A percentile compares a stretch with the other conserved stretches of the same genome.
phyloP scores from a whole-genome alignment of 2,888 invertebrate species.

The Torymus texanus region DNA sequence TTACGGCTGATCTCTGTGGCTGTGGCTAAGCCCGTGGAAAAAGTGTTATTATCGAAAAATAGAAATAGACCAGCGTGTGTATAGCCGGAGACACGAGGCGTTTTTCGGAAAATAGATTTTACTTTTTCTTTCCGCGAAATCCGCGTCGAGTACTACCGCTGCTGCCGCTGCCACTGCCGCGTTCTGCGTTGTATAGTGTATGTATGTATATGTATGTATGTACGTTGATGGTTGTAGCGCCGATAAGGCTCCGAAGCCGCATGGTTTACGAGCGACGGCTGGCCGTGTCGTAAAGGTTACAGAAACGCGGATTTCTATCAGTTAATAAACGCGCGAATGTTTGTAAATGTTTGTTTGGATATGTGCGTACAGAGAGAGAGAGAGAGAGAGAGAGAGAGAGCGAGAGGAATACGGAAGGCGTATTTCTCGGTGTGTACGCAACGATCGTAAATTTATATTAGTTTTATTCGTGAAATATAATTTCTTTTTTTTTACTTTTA shows the following conservation, averaged over 20 bases:
- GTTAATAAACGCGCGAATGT: background rate
- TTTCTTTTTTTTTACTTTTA: too few species aligned
- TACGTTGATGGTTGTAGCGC: background rate
- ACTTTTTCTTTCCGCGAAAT: conserved; percentile 30
- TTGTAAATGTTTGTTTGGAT: background rate
- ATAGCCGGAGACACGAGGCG: background rate
- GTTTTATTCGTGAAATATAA: too few species aligned
- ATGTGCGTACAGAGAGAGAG: too few species aligned
- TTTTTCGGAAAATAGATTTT: conserved; percentile 47
- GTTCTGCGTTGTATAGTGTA: too few species aligned
- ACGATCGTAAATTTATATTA: too few species aligned
- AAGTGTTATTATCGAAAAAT: conserved; percentile 50
- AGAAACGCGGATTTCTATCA: conserved; percentile 23
- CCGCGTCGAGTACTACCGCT: too few species aligned
- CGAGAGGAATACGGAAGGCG: too few species aligned
- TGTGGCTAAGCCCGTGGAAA: background rate
- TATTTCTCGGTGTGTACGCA: too few species aligned
- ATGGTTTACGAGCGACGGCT: background rate
- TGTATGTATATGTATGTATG: background rate
- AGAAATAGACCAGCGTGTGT: conserved; percentile 18
- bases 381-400: too few species aligned
- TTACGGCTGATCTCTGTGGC: conserved; percentile 41
- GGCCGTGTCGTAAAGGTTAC: conserved; percentile 23
- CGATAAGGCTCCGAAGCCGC: background rate
- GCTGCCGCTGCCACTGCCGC: too few species aligned